phyloP scores from a whole-genome alignment of 2,113 vertebrate species.

The Oreochromis spilurus region DNA sequence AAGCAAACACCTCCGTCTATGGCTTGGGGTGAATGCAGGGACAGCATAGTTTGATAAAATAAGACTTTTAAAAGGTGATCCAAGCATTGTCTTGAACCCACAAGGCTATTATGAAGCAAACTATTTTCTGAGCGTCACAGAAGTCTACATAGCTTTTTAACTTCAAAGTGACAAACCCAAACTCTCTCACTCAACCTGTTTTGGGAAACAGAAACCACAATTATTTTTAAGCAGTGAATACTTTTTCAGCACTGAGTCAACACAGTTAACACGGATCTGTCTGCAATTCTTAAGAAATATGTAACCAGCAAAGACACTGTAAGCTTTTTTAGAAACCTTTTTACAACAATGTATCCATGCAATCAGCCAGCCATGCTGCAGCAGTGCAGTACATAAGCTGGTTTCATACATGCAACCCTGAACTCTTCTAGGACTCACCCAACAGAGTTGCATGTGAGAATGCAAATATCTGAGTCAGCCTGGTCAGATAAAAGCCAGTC shows the following conservation, averaged over 20 bases:
- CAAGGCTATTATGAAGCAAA: neutral
- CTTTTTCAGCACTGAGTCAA: neutral
- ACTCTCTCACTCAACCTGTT: neutral
- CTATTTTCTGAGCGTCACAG: neutral
- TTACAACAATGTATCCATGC: neutral
- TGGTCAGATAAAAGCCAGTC: neutral
- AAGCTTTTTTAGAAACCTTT: neutral
- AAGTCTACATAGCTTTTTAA: neutral
- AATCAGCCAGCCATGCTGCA: neutral
- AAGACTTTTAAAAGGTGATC: neutral
- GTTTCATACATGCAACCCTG: neutral
- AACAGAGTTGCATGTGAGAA: neutral
- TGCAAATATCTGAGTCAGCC: neutral
- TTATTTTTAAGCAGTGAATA: neutral
- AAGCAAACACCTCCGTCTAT: neutral
- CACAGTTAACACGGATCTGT: neutral
- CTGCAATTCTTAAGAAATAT: neutral
- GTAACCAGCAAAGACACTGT: no score
- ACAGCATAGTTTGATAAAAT: neutral
- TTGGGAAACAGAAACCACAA: neutral
- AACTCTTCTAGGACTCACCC: neutral
- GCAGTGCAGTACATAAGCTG: neutral
- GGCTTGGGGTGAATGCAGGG: neutral
- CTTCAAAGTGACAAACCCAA: neutral
- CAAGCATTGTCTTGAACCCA: neutral